phyloP scores from a whole-genome alignment of 2,797 vertebrate species.

The Loriculus beryllinus region DNA sequence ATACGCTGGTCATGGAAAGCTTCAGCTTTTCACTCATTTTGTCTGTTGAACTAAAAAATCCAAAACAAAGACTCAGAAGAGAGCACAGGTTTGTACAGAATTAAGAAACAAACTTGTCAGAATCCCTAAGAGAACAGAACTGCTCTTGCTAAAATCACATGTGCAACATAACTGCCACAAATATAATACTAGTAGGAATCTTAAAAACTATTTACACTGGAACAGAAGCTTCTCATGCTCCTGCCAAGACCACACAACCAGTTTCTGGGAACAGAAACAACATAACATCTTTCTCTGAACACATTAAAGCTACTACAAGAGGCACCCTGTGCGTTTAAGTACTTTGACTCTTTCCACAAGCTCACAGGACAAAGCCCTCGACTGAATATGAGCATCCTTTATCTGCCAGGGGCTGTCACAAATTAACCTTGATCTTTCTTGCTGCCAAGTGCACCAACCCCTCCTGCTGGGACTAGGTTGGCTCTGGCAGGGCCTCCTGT shows the following conservation, averaged over 20 bases:
- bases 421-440: neutral
- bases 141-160: neutral
- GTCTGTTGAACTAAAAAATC: neutral
- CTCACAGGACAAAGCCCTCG: neutral
- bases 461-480: neutral
- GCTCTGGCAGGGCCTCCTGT: neutral
- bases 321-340: neutral
- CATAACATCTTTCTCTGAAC: neutral
- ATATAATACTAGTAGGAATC: neutral
- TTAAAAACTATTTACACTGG: neutral
- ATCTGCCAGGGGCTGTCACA: neutral
- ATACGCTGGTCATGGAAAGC: neutral
- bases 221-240: neutral
- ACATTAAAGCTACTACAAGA: rapidly evolving
- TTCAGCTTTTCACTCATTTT: neutral
- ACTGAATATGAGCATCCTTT: no score
- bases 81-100: neutral
- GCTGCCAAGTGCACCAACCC: neutral
- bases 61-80: neutral
- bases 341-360: neutral
- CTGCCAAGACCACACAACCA: neutral
- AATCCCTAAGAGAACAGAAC: neutral
- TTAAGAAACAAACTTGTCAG: neutral
- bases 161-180: neutral
- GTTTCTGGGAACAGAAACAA: neutral